phyloP scores from a whole-genome alignment of 2,113 vertebrate genomes.

The Okapia johnstoni region DNA sequence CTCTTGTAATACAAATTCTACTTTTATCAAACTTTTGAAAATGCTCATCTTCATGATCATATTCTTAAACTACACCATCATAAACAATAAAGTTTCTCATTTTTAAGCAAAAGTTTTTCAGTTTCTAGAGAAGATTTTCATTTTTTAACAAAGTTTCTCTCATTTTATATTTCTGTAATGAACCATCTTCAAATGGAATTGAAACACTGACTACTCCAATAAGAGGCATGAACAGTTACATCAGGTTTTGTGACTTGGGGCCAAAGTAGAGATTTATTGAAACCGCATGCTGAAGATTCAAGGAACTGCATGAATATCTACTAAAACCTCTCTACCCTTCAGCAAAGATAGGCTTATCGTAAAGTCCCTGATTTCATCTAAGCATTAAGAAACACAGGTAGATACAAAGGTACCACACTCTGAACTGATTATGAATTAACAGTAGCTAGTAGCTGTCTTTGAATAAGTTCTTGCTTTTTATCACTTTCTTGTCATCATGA shows the following conservation, averaged over 20 bases:
- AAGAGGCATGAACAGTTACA: not conserved
- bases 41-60: not conserved
- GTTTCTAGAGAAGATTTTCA: not conserved
- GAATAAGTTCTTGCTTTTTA: not conserved
- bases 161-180: not conserved
- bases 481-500: not conserved
- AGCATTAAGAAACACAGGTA: not conserved
- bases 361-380: not conserved
- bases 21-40: constrained; percentile 25
- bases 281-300: not conserved
- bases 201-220: not conserved
- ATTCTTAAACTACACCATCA: not conserved
- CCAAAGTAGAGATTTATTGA: not conserved
- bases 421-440: not conserved
- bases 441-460: not conserved
- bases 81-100: not conserved
- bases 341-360: not conserved
- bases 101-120: not conserved
- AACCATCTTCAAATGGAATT: not conserved
- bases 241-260: not conserved
- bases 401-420: not conserved
- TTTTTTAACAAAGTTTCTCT: not conserved
- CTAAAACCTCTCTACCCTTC: not conserved
- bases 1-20: constrained; percentile 17
- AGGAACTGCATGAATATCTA: not conserved